Evolutionary conservation across 2,113 vertebrate species (phyloP).

Genomic region (Thomomys bottae): DNA sequence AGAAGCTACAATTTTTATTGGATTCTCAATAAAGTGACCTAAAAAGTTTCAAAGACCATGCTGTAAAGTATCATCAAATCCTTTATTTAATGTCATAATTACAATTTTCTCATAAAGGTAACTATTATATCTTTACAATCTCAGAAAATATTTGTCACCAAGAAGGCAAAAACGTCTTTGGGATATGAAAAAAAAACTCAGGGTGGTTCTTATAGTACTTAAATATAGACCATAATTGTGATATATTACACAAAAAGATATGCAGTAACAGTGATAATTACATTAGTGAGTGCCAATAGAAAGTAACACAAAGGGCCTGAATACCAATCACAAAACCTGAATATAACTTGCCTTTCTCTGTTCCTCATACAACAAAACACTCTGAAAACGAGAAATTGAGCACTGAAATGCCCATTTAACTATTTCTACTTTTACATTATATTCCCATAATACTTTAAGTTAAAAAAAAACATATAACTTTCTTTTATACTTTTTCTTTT

Average conservation of each 20-base stretch:
- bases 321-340: not conserved
- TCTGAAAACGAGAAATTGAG: slow-evolving; percentile 24
- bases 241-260: slow-evolving; percentile 16
- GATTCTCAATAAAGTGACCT: slow-evolving; percentile 19
- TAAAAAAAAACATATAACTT: not conserved
- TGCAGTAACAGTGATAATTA: not conserved
- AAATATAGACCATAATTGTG: not conserved
- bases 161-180: not conserved
- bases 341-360: not conserved
- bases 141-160: not conserved
- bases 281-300: not conserved
- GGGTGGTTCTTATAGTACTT: not conserved
- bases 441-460: slow-evolving; percentile 1
- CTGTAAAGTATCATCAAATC: not conserved
- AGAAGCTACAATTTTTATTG: slow-evolving; percentile 1
- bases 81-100: slow-evolving; percentile 28
- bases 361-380: not conserved
- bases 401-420: not conserved
- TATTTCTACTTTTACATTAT: slow-evolving; percentile 21
- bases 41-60: slow-evolving; percentile 23
- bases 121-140: not conserved
- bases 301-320: not conserved
- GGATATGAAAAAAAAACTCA: slow-evolving; percentile 2
- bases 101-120: not conserved
- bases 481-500: too few species aligned